A percentile compares a stretch with the other conserved stretches of the same genome.
Conservation (phyloP, 2,113 vertebrate species). For the Callopanchax toddi region DNA sequence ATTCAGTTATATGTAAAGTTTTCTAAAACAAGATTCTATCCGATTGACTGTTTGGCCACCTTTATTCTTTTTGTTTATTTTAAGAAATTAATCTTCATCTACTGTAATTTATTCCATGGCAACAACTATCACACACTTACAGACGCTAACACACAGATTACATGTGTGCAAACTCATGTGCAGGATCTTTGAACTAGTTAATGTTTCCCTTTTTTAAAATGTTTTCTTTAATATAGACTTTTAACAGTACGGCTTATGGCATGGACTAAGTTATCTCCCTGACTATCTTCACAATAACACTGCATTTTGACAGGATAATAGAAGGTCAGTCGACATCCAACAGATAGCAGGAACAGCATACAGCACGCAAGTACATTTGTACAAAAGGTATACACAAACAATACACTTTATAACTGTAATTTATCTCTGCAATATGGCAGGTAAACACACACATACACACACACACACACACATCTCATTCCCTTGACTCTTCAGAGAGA, state of each 20-base stretch:
- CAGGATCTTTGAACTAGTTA: constrained; percentile 39
- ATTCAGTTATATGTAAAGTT: constrained; percentile 64
- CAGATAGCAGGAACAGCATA: constrained; percentile 73
- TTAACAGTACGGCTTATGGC: constrained; percentile 56
- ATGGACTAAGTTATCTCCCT: constrained; percentile 61
- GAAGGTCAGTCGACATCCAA: constrained; percentile 66
- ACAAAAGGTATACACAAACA: constrained; percentile 76
- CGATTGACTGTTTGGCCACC: constrained; percentile 9
- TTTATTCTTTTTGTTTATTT: constrained; percentile 17
- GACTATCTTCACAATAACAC: constrained; percentile 72
- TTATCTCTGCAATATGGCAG: constrained; percentile 57
- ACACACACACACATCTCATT: constrained; percentile 37
- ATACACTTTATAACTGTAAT: constrained; percentile 60
- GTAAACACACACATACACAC: constrained; percentile 31
- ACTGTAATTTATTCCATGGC: constrained; percentile 61
- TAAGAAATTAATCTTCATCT: constrained; percentile 39
- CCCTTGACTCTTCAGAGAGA: constrained; percentile 31
- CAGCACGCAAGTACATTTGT: constrained; percentile 70
- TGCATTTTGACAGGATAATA: constrained; percentile 72
- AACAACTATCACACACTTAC: constrained; percentile 60
- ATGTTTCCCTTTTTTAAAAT: constrained; percentile 25
- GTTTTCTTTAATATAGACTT: constrained; percentile 39
- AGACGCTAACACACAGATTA: constrained; percentile 39
- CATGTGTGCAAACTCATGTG: constrained; percentile 34
- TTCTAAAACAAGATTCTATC: constrained; percentile 40